phyloP scores from a whole-genome alignment of 1,140 invertebrate genomes.

The Tyrophagus putrescentiae region DNA sequence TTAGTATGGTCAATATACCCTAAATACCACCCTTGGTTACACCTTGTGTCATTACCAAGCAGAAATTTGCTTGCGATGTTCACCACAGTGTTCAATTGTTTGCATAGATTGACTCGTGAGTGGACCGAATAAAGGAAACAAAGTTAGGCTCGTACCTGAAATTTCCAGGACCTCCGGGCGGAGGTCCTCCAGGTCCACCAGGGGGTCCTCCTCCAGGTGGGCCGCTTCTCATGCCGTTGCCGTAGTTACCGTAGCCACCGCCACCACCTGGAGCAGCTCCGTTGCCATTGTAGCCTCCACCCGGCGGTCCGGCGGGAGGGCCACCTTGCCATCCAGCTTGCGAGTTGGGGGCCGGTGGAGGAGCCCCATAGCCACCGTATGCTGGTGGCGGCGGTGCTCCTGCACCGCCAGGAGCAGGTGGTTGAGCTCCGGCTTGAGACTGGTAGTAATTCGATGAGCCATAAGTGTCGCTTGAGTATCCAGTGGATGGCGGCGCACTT shows the following conservation, averaged over 20 bases:
- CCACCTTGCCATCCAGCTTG: neutral
- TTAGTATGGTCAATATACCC: no score
- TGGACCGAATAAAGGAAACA: neutral
- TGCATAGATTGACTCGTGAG: neutral
- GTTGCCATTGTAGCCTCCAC: neutral
- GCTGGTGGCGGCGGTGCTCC: neutral
- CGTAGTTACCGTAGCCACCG: slow-evolving; percentile 26
- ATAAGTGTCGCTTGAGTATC: slow-evolving; percentile 11
- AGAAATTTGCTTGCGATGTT: neutral
- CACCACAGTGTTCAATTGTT: neutral
- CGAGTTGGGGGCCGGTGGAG: slow-evolving; percentile 2
- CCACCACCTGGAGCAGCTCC: slow-evolving; percentile 18
- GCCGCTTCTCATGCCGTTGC: slow-evolving; percentile 22
- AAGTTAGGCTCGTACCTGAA: neutral
- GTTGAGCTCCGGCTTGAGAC: slow-evolving; percentile 14
- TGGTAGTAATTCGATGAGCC: slow-evolving; percentile 20
- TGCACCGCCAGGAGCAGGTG: slow-evolving; percentile 1
- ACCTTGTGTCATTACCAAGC: neutral
- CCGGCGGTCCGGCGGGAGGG: neutral
- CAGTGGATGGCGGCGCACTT: slow-evolving; percentile 18
- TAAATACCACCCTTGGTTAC: neutral
- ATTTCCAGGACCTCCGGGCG: neutral
- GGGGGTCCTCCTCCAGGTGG: slow-evolving; percentile 24
- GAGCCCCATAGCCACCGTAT: slow-evolving; percentile 17
- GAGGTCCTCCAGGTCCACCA: neutral